These are phyloP conservation scores for Aleiodes alternator DNA, from an alignment of 2,888 invertebrate species.

Conservation along the genomic window DNA sequence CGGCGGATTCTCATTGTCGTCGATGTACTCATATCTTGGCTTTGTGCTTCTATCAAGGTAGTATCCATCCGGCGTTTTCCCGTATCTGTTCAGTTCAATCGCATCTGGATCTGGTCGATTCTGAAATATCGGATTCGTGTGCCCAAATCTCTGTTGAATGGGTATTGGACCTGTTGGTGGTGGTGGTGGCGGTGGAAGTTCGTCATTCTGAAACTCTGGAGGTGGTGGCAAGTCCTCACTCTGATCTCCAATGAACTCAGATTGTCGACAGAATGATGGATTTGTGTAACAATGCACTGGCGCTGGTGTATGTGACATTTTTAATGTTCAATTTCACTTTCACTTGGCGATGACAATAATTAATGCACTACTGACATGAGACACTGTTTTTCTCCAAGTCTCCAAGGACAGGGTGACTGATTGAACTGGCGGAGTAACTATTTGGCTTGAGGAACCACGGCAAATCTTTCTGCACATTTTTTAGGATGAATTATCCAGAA, in stretches of 20 bases:
- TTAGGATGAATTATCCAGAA: not conserved
- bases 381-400: constrained; percentile 61
- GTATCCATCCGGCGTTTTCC: constrained; percentile 59
- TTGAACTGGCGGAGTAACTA: constrained; percentile 51
- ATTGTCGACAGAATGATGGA: constrained; percentile 87
- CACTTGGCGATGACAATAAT: constrained; percentile 60
- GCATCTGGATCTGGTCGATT: constrained; percentile 53
- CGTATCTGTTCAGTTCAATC: constrained; percentile 45
- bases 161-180: constrained; percentile 64
- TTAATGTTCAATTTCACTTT: constrained; percentile 8
- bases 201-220: constrained; percentile 63
- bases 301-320: constrained; percentile 59
- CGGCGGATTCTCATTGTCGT: constrained; percentile 52
- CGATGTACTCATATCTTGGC: constrained; percentile 70
- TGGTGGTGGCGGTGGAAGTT: constrained; percentile 60
- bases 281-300: constrained; percentile 83
- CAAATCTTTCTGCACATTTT: constrained; percentile 51
- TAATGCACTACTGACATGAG: constrained; percentile 63
- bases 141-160: constrained; percentile 59
- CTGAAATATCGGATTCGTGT: constrained; percentile 68
- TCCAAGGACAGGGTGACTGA: constrained; percentile 63
- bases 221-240: constrained; percentile 75
- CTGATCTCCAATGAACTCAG: constrained; percentile 79
- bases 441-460: constrained; percentile 25
- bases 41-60: constrained; percentile 53